These are phyloP conservation scores for Lamellibrachia luymesi DNA, from an alignment of 1,140 invertebrate species.

Conservation along the genomic window DNA sequence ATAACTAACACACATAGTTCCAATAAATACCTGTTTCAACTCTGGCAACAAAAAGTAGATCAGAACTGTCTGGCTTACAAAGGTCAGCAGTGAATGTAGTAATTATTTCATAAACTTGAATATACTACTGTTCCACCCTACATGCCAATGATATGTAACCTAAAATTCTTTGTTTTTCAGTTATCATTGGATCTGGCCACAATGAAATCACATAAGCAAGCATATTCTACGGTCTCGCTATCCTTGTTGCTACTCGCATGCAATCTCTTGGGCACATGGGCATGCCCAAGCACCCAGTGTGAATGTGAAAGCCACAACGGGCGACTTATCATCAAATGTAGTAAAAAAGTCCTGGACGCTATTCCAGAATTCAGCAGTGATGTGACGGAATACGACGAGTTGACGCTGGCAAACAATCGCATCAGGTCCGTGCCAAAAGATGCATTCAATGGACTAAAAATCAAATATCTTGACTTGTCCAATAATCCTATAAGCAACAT, in stretches of 20 bases:
- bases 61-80: too few relatives aligned
- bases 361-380: slow-evolving; percentile 18
- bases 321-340: not conserved
- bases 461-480: slow-evolving; percentile 15
- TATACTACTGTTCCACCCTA: not conserved
- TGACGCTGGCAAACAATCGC: slow-evolving; percentile 26
- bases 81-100: not conserved
- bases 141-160: not conserved
- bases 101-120: not conserved
- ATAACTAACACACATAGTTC: not conserved
- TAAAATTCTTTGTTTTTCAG: not conserved
- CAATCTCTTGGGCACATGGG: not conserved
- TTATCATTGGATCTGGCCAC: not conserved
- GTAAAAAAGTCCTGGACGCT: not conserved
- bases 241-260: not conserved
- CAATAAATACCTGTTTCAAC: too few relatives aligned
- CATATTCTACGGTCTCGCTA: not conserved
- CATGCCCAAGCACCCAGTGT: not conserved
- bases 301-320: not conserved
- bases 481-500: slow-evolving; percentile 18
- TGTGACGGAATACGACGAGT: slow-evolving; percentile 11
- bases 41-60: too few relatives aligned
- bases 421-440: slow-evolving; percentile 35
- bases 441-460: slow-evolving; percentile 18
- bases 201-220: not conserved